These are phyloP conservation scores for Chirona hameri DNA, from an alignment of 2,888 invertebrate species.

Conservation along the genomic window DNA sequence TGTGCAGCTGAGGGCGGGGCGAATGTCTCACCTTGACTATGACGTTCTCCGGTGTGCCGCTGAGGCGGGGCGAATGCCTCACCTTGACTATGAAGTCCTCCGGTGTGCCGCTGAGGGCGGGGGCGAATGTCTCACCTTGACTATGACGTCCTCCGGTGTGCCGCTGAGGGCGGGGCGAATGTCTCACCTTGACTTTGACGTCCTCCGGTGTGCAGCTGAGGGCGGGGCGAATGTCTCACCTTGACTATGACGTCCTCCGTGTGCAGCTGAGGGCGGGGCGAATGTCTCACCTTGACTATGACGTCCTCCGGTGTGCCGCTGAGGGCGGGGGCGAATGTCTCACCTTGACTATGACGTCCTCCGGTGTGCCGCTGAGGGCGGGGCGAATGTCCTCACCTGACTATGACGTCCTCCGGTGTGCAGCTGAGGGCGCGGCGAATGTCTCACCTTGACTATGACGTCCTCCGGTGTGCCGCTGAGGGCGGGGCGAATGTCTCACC, in stretches of 20 bases:
- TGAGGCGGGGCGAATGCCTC: too few relatives aligned
- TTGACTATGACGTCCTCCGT: slow-evolving; percentile 63
- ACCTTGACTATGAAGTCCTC: too few relatives aligned
- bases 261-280: slow-evolving; percentile 37
- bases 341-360: slow-evolving; percentile 68
- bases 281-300: too few relatives aligned
- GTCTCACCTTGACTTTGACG: too few relatives aligned
- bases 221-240: slow-evolving; percentile 47
- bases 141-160: slow-evolving; percentile 58
- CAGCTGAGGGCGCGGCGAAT: background rate
- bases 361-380: slow-evolving; percentile 38
- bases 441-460: slow-evolving; percentile 62
- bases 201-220: too few relatives aligned
- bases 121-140: slow-evolving; percentile 54
- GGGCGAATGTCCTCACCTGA: too few relatives aligned
- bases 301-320: too few relatives aligned
- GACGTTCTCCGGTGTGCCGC: slow-evolving; percentile 54
- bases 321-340: slow-evolving; percentile 12
- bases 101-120: background rate
- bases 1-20: background rate
- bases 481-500: too few relatives aligned
- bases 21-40: slow-evolving; percentile 58
- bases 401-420: too few relatives aligned
- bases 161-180: too few relatives aligned
- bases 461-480: slow-evolving; percentile 50